Evolutionary conservation across 1,140 invertebrate species (phyloP).

Genomic region (Sitobion miscanthi): DNA sequence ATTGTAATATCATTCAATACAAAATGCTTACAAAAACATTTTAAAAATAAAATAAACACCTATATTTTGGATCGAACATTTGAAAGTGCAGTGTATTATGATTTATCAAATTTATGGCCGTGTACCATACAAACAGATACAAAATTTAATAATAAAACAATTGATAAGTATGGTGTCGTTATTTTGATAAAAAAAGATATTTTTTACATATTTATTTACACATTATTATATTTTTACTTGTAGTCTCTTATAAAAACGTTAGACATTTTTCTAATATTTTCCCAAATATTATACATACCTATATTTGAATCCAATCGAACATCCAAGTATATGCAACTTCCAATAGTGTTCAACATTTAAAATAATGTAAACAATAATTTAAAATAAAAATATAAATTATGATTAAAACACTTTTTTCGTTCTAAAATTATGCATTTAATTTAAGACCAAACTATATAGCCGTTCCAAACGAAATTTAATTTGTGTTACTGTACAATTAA

Average conservation of each 20-base stretch:
- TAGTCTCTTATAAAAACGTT: not conserved
- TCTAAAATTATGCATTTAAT: not conserved
- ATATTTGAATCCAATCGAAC: not conserved
- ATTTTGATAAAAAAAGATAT: not conserved
- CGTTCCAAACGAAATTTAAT: not conserved
- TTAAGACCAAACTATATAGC: not conserved
- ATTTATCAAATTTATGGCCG: not conserved
- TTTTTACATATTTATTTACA: not conserved
- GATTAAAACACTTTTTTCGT: not conserved
- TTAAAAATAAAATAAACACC: not conserved
- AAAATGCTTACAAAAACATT: conserved; percentile 20
- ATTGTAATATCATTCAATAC: conserved; percentile 39
- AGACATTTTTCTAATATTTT: not conserved
- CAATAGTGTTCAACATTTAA: not conserved
- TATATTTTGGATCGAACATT: not conserved
- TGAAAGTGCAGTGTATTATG: not conserved
- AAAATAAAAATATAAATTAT: not conserved
- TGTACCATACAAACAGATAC: not conserved
- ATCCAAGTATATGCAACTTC: not conserved
- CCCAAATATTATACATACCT: not conserved
- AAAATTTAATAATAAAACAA: not conserved
- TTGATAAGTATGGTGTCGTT: not conserved
- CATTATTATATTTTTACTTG: no score
- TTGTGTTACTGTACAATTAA: not conserved
- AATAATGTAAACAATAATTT: not conserved